Percentiles rank a stretch among this genome's conserved stretches.
phyloP scores from a whole-genome alignment of 2,888 invertebrate genomes.

The Drosophila lacicola region DNA sequence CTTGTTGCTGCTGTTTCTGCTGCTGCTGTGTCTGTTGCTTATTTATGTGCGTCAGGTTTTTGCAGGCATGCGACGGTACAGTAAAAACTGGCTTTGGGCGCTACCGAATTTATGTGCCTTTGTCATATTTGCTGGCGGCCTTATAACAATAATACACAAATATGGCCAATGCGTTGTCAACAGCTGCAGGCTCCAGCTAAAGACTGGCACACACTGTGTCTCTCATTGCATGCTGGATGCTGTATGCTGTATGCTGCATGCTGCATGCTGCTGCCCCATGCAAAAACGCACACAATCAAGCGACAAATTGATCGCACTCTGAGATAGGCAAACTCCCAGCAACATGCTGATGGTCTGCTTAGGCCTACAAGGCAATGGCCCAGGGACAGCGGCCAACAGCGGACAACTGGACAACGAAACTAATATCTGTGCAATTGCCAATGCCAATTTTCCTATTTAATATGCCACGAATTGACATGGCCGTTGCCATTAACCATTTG shows the following conservation, averaged over 20 bases:
- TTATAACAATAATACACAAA: constrained; percentile 76
- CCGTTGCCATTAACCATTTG: constrained; percentile 75
- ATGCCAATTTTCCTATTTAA: constrained; percentile 82
- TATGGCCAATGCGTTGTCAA: constrained; percentile 77
- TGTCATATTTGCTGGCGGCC: constrained; percentile 73
- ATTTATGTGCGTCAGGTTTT: constrained; percentile 56
- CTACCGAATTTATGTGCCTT: constrained; percentile 79
- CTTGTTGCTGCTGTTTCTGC: constrained; percentile 28
- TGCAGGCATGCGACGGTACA: constrained; percentile 16
- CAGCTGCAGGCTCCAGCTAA: constrained; percentile 44
- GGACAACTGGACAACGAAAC: constrained; percentile 44
- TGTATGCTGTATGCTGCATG: constrained; percentile 13
- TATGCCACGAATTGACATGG: constrained; percentile 81
- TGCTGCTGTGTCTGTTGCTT: constrained; percentile 43
- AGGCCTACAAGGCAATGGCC: constrained; percentile 57
- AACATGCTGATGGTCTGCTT: constrained; percentile 23
- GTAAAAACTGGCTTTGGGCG: constrained; percentile 40
- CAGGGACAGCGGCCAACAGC: constrained; percentile 15
- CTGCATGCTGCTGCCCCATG: constrained; percentile 41
- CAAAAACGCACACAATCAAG: constrained; percentile 74
- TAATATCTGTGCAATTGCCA: constrained; percentile 77
- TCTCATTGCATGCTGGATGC: constrained; percentile 20
- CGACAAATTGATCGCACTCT: constrained; percentile 78
- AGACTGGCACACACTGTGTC: constrained; percentile 17
- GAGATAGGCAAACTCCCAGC: constrained; percentile 58